A percentile compares a stretch with the other conserved stretches of the same genome.
phyloP scores from a whole-genome alignment of 2,113 vertebrate species.

The Chamaea fasciata region DNA sequence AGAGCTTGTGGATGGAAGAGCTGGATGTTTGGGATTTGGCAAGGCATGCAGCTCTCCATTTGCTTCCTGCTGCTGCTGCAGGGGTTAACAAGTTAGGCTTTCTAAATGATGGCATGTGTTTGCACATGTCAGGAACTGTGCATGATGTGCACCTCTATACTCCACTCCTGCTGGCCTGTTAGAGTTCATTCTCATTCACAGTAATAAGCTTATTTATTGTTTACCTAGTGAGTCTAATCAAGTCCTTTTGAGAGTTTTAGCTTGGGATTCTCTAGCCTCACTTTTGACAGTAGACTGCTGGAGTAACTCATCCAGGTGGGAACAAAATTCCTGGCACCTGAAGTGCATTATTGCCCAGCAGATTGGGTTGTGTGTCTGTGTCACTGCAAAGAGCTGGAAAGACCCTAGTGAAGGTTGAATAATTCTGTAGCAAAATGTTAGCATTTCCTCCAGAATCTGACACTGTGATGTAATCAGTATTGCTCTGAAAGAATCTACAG shows the following conservation, averaged over 20 bases:
- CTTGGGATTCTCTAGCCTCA: background rate
- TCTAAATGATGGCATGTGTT: background rate
- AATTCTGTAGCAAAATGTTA: background rate
- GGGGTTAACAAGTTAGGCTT: background rate
- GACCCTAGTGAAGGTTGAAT: background rate
- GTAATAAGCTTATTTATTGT: constrained; percentile 19
- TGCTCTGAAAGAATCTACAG: background rate
- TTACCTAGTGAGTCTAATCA: background rate
- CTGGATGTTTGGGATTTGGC: background rate
- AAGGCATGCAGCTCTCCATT: background rate
- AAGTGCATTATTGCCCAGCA: background rate
- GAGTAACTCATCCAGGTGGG: background rate
- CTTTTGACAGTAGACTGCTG: background rate
- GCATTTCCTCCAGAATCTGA: background rate
- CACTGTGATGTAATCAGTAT: background rate
- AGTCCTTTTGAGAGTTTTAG: background rate
- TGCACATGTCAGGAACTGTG: background rate
- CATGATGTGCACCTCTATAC: background rate
- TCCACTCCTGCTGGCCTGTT: background rate
- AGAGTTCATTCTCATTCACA: background rate
- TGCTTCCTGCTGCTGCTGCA: background rate
- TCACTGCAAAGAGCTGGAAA: background rate
- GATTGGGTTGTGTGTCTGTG: background rate
- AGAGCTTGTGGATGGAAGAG: background rate
- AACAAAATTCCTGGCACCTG: background rate